Conservation (phyloP, 2,797 vertebrate genomes). For the Borostomias antarcticus region DNA sequence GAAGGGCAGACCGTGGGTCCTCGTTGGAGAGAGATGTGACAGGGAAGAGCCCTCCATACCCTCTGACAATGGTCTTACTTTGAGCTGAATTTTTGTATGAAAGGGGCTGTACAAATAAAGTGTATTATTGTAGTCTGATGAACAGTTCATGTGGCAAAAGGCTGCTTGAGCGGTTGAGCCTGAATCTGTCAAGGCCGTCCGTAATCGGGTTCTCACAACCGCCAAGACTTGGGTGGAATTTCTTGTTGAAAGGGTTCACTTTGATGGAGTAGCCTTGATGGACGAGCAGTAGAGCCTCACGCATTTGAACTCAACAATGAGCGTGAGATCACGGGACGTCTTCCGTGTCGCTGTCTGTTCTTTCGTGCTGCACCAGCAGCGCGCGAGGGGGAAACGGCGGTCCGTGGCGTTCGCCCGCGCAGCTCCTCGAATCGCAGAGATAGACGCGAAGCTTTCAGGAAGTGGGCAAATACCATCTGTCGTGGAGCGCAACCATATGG, state of each 20-base stretch:
- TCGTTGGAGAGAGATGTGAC: too few relatives aligned
- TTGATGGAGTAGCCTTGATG: not conserved
- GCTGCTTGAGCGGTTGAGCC: too few relatives aligned
- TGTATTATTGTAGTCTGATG: too few relatives aligned
- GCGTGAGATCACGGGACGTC: too few relatives aligned
- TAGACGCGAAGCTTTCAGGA: slow-evolving; percentile 79
- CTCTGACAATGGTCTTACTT: too few relatives aligned
- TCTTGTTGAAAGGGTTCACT: not conserved
- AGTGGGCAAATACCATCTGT: slow-evolving; percentile 87
- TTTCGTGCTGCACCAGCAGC: slow-evolving; percentile 71
- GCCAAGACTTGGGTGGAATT: not conserved
- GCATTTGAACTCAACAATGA: not conserved
- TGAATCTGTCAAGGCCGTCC: not conserved
- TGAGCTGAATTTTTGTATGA: too few relatives aligned
- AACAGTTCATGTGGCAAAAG: too few relatives aligned
- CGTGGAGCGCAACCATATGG: slow-evolving; percentile 85
- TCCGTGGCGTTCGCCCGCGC: slow-evolving; percentile 74
- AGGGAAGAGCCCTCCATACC: too few relatives aligned
- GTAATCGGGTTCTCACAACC: not conserved
- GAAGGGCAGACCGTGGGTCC: too few relatives aligned
- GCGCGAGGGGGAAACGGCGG: slow-evolving; percentile 70
- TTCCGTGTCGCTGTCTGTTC: slow-evolving; percentile 58
- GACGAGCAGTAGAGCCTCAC: too few relatives aligned
- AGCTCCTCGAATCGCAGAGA: slow-evolving; percentile 79
- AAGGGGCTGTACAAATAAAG: too few relatives aligned